phyloP scores from a whole-genome alignment of 2,888 invertebrate species.

The Micropterix aruncella region DNA sequence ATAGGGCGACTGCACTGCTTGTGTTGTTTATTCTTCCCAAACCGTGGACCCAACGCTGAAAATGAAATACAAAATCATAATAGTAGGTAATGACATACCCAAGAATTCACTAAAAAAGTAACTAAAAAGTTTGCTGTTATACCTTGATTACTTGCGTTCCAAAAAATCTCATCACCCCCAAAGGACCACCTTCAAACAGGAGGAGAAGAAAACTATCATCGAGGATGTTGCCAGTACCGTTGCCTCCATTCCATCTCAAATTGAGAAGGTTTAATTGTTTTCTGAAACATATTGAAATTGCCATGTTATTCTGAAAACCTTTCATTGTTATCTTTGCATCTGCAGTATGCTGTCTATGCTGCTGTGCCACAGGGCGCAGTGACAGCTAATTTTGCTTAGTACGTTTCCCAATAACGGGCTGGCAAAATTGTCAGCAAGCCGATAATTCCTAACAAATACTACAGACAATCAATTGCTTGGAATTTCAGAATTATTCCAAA shows the following conservation, averaged over 20 bases:
- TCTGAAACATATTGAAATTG: no score
- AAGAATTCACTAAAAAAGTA: slow-evolving; percentile 1
- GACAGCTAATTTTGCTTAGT: no score
- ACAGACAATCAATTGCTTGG: no score
- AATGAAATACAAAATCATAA: background rate
- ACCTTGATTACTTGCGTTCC: slow-evolving; percentile 28
- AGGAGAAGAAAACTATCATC: slow-evolving; percentile 40
- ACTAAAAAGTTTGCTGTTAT: slow-evolving; percentile 1
- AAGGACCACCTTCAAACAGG: slow-evolving; percentile 47
- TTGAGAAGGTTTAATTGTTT: slow-evolving; percentile 17
- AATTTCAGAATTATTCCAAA: no score
- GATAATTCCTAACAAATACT: no score
- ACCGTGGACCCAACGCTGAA: background rate
- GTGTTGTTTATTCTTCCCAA: background rate
- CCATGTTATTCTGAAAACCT: no score
- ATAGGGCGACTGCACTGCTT: slow-evolving; percentile 22
- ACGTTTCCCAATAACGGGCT: no score
- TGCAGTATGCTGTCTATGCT: no score
- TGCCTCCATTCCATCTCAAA: slow-evolving; percentile 13
- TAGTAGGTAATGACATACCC: background rate
- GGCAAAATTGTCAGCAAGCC: no score
- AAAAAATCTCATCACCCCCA: slow-evolving; percentile 37
- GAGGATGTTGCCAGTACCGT: slow-evolving; percentile 20
- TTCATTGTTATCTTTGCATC: no score
- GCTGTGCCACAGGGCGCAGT: no score